Evolutionary conservation across 2,888 invertebrate species (phyloP), one percentile per base, ranked within the genome.

Genomic region (Pterostichus niger): DNA sequence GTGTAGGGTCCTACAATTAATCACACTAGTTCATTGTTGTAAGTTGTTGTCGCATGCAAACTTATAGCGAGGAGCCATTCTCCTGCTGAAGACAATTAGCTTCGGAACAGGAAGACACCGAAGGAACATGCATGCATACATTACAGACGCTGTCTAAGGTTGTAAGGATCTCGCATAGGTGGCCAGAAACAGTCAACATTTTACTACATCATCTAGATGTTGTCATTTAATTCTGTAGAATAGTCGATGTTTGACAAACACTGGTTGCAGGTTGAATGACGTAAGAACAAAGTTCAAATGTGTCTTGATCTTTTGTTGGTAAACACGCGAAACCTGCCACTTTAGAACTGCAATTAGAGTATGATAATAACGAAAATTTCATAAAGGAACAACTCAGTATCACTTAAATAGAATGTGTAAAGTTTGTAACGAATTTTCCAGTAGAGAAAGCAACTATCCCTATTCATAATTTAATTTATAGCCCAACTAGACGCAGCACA

Each of bases 41-140:
- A 71, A 71, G 17, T 71, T 71, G 17, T 71, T 71, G 64, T 64
- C 64, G 64, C 64, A 35, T 64, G 68, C 40, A 17, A 71, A 71
- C 68, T 71, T 71, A 71, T 15, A 71, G 6, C 17, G n/a, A 17
- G 10, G 9, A 9, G 15, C 68, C 10, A 71, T 44, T 68, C 64
- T 40, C 56, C 0, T 5, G 64, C 44, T 35, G 40, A 40, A 71
- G 68, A 71, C 68, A 71, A 71, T 71, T 71, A 71, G 68, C 44
- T 71, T 64, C 33, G 31, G n/a, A 40, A 64, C 64, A 71, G 68
- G 68, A 71, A 71, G 68, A 71, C 68, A 56, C 56, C 64, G 64
- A 64, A 64, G 64, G 68, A 71, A 17, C 44, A 44, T 44, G 40
- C 68, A 44, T 71, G 17, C 17, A 6, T 56, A 52, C 13, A 52